These are phyloP conservation scores for Drosophila ambigua DNA, from an alignment of 1,140 invertebrate species.

Conservation along the genomic window DNA sequence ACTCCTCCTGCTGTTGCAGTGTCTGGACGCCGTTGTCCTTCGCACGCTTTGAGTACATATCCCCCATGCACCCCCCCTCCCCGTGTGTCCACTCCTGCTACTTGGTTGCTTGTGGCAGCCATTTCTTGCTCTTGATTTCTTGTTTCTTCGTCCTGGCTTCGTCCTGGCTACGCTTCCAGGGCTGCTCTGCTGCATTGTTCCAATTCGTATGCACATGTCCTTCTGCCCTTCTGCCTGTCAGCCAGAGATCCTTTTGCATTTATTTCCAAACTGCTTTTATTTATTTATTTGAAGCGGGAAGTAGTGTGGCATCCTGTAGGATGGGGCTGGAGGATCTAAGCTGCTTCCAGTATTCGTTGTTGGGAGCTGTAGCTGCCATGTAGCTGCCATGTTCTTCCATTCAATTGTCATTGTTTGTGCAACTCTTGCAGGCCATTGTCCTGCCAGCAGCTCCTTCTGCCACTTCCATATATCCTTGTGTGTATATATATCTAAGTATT, in stretches of 20 bases:
- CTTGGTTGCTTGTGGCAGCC: constrained; percentile 45
- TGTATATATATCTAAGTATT: not conserved
- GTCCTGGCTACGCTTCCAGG: constrained; percentile 12
- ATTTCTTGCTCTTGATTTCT: constrained; percentile 78
- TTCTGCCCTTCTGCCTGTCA: constrained; percentile 34
- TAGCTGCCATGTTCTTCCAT: constrained; percentile 69
- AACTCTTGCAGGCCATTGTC: constrained; percentile 46
- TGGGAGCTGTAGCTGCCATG: constrained; percentile 45
- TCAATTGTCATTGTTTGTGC: constrained; percentile 67
- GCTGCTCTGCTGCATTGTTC: constrained; percentile 58
- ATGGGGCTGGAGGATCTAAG: constrained; percentile 33
- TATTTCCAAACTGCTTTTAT: constrained; percentile 70
- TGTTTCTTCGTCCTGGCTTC: constrained; percentile 59
- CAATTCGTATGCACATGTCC: constrained; percentile 68
- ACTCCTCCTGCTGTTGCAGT: constrained; percentile 44
- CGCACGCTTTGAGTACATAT: constrained; percentile 46
- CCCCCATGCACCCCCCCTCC: not conserved
- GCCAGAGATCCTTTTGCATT: constrained; percentile 67
- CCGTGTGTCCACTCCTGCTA: constrained; percentile 18
- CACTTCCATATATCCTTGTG: constrained; percentile 11
- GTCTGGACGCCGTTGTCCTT: constrained; percentile 69
- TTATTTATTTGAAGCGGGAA: constrained; percentile 63
- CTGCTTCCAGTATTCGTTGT: constrained; percentile 47
- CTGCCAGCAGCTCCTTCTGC: constrained; percentile 20
- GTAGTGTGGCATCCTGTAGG: not conserved